Evolutionary conservation across 2,888 invertebrate genomes (phyloP).

Genomic region (Meliscaeva auricollis): DNA sequence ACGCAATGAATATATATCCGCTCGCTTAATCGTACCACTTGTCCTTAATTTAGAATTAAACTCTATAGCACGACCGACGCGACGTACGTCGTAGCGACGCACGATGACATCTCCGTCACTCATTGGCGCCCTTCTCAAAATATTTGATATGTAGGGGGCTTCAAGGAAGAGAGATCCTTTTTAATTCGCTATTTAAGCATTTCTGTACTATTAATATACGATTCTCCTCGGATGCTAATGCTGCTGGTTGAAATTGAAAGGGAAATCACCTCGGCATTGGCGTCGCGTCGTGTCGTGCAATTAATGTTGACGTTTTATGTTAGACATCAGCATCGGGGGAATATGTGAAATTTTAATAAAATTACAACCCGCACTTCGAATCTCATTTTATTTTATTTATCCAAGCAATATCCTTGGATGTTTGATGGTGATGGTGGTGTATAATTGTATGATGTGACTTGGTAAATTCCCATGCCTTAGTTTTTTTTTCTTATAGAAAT

Average conservation of each 20-base stretch:
- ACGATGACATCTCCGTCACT: neutral
- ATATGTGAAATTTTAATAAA: slow-evolving; percentile 56
- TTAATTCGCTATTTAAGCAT: slow-evolving; percentile 25
- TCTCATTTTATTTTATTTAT: slow-evolving; percentile 56
- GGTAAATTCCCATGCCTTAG: neutral
- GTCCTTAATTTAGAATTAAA: slow-evolving; percentile 67
- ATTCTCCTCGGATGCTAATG: neutral
- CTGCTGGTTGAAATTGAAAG: slow-evolving; percentile 62
- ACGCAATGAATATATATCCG: slow-evolving; percentile 52
- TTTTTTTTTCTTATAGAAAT: too few relatives aligned
- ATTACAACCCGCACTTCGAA: slow-evolving; percentile 44
- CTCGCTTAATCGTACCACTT: slow-evolving; percentile 60
- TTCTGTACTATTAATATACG: neutral
- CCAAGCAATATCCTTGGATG: slow-evolving; percentile 47
- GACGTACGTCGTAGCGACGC: too few relatives aligned
- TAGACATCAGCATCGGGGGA: neutral
- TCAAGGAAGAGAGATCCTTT: slow-evolving; percentile 13
- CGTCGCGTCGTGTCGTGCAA: slow-evolving; percentile 40
- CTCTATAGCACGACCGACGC: slow-evolving; percentile 1
- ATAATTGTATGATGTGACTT: slow-evolving; percentile 62
- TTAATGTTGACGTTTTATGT: slow-evolving; percentile 22
- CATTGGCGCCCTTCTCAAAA: too few relatives aligned
- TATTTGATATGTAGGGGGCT: too few relatives aligned
- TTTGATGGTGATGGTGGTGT: too few relatives aligned
- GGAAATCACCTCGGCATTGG: slow-evolving; percentile 47